Evolutionary conservation across 2,113 vertebrate species (phyloP).

Genomic region (Amazona guildingii): DNA sequence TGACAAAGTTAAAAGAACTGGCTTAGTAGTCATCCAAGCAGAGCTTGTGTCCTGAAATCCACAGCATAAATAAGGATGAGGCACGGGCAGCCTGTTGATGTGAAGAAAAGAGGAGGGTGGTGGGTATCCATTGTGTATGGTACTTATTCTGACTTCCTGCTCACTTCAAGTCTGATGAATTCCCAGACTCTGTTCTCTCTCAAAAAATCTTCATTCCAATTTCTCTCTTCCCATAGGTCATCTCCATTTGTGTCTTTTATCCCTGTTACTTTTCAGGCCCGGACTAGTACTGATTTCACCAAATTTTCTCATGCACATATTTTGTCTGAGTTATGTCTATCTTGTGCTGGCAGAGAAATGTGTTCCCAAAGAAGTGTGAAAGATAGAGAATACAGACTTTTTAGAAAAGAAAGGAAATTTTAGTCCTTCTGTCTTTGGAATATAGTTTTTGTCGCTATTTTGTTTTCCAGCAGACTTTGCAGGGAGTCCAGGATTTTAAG

Average conservation of each 20-base stretch:
- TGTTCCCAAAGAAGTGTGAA: neutral
- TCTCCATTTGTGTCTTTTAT: neutral
- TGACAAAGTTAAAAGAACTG: neutral
- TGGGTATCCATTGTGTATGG: neutral
- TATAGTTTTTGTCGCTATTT: neutral
- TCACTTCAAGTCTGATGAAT: neutral
- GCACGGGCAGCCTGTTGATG: neutral
- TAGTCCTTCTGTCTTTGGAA: neutral
- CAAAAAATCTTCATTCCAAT: neutral
- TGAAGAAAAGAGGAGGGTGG: neutral
- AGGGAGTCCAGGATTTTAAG: neutral
- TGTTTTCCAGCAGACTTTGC: neutral
- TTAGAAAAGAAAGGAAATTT: neutral
- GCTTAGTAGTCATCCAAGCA: neutral
- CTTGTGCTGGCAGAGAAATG: neutral
- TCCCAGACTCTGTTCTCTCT: neutral
- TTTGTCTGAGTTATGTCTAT: neutral
- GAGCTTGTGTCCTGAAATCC: neutral
- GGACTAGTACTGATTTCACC: neutral
- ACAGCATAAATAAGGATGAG: neutral
- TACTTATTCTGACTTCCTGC: neutral
- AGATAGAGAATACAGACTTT: neutral
- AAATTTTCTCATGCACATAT: neutral
- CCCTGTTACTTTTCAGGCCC: neutral
- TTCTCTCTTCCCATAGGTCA: neutral